Base-by-base conservation (phyloP, 2,113 vertebrate species). In the Hypocryptadius cinnamomeus region DNA sequence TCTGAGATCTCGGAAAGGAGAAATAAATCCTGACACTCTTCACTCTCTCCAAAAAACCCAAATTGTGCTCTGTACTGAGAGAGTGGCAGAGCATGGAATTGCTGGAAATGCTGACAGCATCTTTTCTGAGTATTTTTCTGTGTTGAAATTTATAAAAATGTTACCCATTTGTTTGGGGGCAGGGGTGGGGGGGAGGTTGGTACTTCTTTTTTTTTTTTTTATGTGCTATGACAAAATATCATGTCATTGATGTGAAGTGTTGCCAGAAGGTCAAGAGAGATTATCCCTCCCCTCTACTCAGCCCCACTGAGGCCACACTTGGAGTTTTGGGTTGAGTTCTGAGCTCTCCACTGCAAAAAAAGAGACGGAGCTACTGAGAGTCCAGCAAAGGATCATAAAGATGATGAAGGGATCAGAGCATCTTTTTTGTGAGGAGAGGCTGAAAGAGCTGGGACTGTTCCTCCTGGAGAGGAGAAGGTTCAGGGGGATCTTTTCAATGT, bases 1-100 rank as follows among this genome's bases (percentile, higher is more conserved):
- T 60, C 39, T 13, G 5, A 21, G 47, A 7, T 27, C 24, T 73
- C n/a, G 35, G 56, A 87, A 72, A 53, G 11, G 15, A 53, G 15
- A 61, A 63, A 33, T 2, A 7, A 11, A 15, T 73, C 44, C 10
- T 57, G 5, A 31, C 71, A 30, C 4, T 42, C 3, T 45, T 44
- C 7, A 8, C 15, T 13, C 4, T 0, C 1, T 9, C 19, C 9
- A 10, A 16, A 48, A 18, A 60, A 9, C 13, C 4, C 10, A 5
- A 20, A 33, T 21, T 21, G 5, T 65, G 21, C 13, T 64, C 12
- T 37, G 11, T 11, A 8, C 19, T 56, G 24, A 27, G 13, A 24
- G 22, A 60, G 54, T 51, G 45, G 11, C 24, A 83, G 24, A 89
- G 22, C 3, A 1, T 22, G 21, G n/a, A 53, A 59, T 64, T 68